Conservation (phyloP, 2,113 vertebrate species). For the Condylura cristata region DNA sequence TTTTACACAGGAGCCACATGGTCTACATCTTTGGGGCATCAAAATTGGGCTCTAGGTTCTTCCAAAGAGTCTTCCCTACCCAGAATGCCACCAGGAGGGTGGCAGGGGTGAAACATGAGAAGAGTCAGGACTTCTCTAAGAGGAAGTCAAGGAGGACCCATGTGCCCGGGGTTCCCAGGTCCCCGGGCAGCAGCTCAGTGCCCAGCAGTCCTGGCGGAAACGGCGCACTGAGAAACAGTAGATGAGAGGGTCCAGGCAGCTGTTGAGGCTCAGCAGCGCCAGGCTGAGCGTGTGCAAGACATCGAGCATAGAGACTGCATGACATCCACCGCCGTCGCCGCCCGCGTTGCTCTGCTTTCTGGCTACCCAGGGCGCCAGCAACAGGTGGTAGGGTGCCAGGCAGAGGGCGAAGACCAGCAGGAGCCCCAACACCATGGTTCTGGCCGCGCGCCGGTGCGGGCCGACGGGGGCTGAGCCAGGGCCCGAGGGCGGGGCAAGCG, state of each 20-base stretch:
- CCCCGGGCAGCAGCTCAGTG: background rate
- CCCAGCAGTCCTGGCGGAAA: conserved; percentile 72
- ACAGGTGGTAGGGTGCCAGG: conserved; percentile 82
- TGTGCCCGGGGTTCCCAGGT: rapidly evolving
- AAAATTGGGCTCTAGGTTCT: background rate
- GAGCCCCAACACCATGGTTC: conserved; percentile 81
- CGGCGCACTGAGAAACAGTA: conserved; percentile 81
- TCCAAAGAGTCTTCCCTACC: background rate
- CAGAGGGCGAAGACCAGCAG: conserved; percentile 82
- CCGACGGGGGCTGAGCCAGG: background rate
- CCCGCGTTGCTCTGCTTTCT: rapidly evolving
- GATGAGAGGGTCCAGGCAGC: conserved; percentile 82
- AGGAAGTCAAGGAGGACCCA: background rate
- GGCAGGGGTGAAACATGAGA: background rate
- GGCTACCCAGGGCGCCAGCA: conserved; percentile 80
- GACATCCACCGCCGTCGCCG: background rate
- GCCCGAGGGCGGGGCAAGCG: conserved; percentile 5
- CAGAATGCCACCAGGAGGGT: background rate
- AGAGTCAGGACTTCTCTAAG: background rate
- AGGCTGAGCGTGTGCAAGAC: conserved; percentile 78
- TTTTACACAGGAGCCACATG: background rate
- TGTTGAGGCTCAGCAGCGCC: conserved; percentile 83
- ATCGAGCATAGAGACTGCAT: background rate
- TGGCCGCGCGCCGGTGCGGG: conserved; percentile 71
- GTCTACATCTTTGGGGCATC: background rate